These are phyloP conservation scores for Ailuropoda melanoleuca DNA, from an alignment of 2,113 vertebrate species.

Conservation along the genomic window DNA sequence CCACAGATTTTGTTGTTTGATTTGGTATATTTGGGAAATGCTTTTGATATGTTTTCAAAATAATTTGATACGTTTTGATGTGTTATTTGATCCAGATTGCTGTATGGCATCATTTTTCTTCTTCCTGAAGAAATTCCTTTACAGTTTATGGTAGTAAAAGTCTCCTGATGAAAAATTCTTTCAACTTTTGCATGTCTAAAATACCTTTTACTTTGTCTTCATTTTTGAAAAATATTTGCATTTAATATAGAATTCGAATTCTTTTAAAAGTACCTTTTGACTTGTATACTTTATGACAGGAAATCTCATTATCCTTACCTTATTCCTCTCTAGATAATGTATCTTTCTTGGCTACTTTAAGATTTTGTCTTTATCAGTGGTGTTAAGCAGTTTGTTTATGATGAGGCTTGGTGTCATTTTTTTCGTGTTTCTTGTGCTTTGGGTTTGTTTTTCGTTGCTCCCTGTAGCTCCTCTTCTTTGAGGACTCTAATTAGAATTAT, in stretches of 20 bases:
- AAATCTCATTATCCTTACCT: not conserved
- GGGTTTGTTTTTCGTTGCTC: not conserved
- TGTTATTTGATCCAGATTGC: not conserved
- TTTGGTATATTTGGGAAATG: not conserved
- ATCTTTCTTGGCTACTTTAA: not conserved
- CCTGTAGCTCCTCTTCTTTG: not conserved
- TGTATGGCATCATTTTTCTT: not conserved
- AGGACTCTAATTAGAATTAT: not conserved
- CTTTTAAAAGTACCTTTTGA: not conserved
- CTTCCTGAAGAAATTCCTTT: not conserved
- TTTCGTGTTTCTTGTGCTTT: not conserved
- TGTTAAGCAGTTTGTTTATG: not conserved
- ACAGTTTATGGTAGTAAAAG: not conserved
- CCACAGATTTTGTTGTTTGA: not conserved
- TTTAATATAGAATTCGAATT: not conserved
- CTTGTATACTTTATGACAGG: not conserved
- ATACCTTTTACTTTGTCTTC: not conserved
- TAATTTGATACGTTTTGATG: not conserved
- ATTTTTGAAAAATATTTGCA: not conserved
- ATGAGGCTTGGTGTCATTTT: not conserved
- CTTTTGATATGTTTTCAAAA: not conserved
- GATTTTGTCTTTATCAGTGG: not conserved
- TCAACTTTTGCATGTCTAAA: not conserved
- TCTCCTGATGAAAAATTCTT: not conserved
- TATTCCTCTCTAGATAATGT: not conserved